Evolutionary conservation across 2,113 vertebrate species (phyloP), one percentile per base, ranked within the genome.

Genomic region (Polypterus senegalus): DNA sequence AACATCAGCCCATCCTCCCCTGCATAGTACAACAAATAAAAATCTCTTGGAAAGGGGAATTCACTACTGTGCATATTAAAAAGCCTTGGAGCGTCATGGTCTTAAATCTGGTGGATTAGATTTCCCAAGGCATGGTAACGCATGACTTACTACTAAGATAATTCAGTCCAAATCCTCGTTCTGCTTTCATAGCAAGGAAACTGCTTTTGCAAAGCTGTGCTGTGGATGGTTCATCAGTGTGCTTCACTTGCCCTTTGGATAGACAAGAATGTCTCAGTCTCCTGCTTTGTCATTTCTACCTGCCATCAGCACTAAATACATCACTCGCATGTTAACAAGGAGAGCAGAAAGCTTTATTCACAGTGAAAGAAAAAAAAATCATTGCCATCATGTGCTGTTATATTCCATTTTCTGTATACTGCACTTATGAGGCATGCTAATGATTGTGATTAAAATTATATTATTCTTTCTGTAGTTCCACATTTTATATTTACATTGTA

Each of bases 11-110:
- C 27, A 27, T 81, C 76, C 76, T 77, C 72, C 27, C 27, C 74
- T 71, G 70, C 77, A 82, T 74, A 75, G 78, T 67, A 72, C 71
- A 68, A 71, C 70, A 48, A n/a, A 66, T 73, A 63, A 56, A 61
- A 58, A 62, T 67, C 71, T 64, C 65, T 5, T 72, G 55, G 27
- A 71, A 46, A 46, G 27, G 71, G 65, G 65, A 6, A n/a, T 3
- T 49, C 9, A 3, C 65, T 46, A 53, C 67, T 59, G 8, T 5
- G 48, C 59, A n/a, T 64, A 45, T 10, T 59, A 65, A 66, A 68
- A 48, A 57, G 4, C 8, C 1, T 54, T 48, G 49, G 45, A 67
- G 65, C 52, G 43, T 45, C 3, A 0, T 9, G 59, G 44, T 68
- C 7, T 64, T 71, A 58, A 59, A n/a, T 45, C 3, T 47, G 66